Conservation (phyloP, 2,113 vertebrate species). For the Pao palembangensis region DNA sequence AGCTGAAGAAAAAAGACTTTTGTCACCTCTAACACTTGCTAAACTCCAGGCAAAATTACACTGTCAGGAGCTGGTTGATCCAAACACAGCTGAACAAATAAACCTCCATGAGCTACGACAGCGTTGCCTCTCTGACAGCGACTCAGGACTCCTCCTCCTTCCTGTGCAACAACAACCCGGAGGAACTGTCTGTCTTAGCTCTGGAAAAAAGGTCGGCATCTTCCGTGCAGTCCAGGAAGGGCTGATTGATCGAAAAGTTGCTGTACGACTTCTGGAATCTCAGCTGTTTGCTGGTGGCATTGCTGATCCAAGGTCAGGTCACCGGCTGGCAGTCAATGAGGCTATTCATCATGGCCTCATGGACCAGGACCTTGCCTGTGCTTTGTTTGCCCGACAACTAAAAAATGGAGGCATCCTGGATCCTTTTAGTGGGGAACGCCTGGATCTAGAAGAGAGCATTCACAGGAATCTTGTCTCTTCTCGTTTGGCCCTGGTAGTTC, state of each 20-base stretch:
- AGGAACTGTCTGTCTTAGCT: conserved; percentile 82
- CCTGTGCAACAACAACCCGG: conserved; percentile 85
- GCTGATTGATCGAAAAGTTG: conserved; percentile 84
- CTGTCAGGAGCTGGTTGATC: conserved; percentile 83
- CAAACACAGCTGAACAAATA: conserved; percentile 87
- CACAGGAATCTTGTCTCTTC: conserved; percentile 77
- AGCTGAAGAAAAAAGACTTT: conserved; percentile 70
- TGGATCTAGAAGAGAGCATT: conserved; percentile 83
- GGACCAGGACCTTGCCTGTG: conserved; percentile 86
- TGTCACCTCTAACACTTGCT: conserved; percentile 63
- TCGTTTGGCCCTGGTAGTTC: conserved; percentile 76
- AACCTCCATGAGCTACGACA: conserved; percentile 76
- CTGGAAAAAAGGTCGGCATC: conserved; percentile 83
- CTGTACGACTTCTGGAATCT: conserved; percentile 82
- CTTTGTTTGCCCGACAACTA: conserved; percentile 83
- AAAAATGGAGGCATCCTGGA: conserved; percentile 85
- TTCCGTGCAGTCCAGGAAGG: conserved; percentile 88
- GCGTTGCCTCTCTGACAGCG: conserved; percentile 77
- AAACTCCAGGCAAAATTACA: conserved; percentile 72
- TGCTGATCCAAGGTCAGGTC: conserved; percentile 87
- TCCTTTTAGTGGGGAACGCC: conserved; percentile 72
- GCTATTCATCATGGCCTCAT: conserved; percentile 81
- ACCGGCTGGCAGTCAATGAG: conserved; percentile 81
- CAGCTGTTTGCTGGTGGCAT: conserved; percentile 95
- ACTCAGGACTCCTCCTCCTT: conserved; percentile 81